These are phyloP conservation scores for Ptychodera flava DNA, from an alignment of 35 echinoderm and acorn worm genomes.

Conservation along the genomic window DNA sequence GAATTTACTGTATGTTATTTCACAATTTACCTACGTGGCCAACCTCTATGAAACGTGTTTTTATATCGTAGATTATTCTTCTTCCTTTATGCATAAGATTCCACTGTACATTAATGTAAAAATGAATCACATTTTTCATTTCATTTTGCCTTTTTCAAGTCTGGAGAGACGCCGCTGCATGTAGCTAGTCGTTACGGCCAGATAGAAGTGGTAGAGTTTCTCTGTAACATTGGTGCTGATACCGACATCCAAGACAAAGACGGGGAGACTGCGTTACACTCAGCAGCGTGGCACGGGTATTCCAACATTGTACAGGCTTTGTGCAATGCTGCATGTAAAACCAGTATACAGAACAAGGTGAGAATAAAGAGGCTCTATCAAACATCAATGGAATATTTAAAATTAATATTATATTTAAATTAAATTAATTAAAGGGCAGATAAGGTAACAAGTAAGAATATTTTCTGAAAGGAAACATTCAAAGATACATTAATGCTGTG, in stretches of 20 bases:
- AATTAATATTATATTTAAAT: no score
- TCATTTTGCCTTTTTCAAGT: no score
- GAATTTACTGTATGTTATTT: background rate
- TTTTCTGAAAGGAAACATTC: no score
- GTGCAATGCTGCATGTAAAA: constrained; percentile 56
- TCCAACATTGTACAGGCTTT: constrained; percentile 67
- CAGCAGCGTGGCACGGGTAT: constrained; percentile 91
- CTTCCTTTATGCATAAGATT: constrained; percentile 3
- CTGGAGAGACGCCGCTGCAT: constrained; percentile 79
- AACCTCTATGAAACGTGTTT: background rate
- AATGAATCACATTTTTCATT: no score
- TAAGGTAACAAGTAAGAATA: no score
- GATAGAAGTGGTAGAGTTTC: constrained; percentile 73
- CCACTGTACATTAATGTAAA: no score
- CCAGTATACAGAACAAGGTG: constrained; percentile 91
- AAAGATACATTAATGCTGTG: no score
- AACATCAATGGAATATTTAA: no score
- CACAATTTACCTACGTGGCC: background rate
- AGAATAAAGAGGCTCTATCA: no score
- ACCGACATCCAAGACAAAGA: constrained; percentile 86
- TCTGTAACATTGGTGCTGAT: constrained; percentile 60
- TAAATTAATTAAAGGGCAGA: no score
- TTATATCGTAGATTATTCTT: background rate
- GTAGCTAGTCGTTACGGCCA: constrained; percentile 94
- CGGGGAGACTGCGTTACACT: constrained; percentile 89